Conservation (phyloP, 2,113 vertebrate genomes). For the Microcebus murinus region DNA sequence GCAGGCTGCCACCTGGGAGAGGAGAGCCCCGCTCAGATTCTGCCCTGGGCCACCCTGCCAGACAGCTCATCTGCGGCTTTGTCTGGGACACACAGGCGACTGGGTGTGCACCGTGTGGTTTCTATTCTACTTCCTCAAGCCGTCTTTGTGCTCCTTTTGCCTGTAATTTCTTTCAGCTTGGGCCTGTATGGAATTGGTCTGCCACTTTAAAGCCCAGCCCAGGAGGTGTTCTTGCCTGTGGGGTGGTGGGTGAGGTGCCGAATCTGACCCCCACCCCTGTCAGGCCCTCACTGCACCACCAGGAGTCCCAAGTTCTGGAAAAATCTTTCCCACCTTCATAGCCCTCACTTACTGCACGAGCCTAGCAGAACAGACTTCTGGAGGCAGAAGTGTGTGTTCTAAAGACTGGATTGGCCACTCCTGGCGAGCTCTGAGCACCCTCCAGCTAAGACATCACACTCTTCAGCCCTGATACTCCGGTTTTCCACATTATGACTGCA, state of each 20-base stretch:
- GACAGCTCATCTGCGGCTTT: background rate
- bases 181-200: fast-evolving
- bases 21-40: background rate
- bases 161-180: background rate
- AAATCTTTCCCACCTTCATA: fast-evolving
- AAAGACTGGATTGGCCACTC: background rate
- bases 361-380: background rate
- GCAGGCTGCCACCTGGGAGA: too few relatives aligned
- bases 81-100: background rate
- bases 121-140: background rate
- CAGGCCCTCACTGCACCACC: background rate
- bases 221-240: background rate
- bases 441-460: fast-evolving
- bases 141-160: background rate
- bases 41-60: background rate
- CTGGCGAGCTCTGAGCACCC: background rate
- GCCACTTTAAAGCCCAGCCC: background rate
- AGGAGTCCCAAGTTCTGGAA: background rate
- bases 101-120: fast-evolving
- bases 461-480: fast-evolving
- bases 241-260: background rate
- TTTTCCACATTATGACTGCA: too few relatives aligned
- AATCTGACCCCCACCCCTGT: background rate
- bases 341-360: background rate
- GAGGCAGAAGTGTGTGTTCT: background rate